Evolutionary conservation across 2,888 invertebrate species (phyloP).

Genomic region (Mesorhabditis belari): DNA sequence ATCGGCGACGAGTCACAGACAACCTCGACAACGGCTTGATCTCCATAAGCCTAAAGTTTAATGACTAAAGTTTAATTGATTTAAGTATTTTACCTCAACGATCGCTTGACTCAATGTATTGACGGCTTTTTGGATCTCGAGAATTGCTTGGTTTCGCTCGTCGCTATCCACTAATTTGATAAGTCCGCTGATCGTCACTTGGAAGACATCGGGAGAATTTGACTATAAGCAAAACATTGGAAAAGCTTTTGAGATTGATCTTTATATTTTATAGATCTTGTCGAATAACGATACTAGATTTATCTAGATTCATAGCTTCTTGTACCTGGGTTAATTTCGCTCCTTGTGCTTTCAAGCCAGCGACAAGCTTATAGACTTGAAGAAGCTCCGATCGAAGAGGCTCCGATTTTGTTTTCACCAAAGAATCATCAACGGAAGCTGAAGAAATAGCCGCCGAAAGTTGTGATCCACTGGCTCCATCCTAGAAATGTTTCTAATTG

Average conservation of each 20-base stretch:
- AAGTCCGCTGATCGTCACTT: conserved; percentile 18
- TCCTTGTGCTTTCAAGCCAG: conserved; percentile 20
- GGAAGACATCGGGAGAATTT: conserved; percentile 22
- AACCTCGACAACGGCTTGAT: conserved; percentile 28
- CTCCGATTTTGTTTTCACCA: conserved; percentile 21
- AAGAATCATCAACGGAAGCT: conserved; percentile 8
- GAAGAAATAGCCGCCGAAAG: neutral
- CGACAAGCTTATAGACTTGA: conserved; percentile 18
- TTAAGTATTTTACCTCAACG: neutral
- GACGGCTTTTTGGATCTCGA: conserved; percentile 18
- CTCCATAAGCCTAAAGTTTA: conserved; percentile 26
- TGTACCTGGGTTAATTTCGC: conserved; percentile 13
- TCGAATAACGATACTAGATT: too few species aligned
- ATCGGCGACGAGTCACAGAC: conserved; percentile 10
- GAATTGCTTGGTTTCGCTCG: conserved; percentile 6
- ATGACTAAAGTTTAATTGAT: too few species aligned
- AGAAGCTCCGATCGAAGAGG: conserved; percentile 19
- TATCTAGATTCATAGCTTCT: too few species aligned
- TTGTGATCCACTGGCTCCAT: neutral
- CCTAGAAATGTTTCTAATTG: neutral
- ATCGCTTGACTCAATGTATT: neutral
- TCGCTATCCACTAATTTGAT: neutral
- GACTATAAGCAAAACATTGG: neutral
- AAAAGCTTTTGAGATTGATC: too few species aligned
- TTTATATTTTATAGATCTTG: too few species aligned